phyloP scores from a whole-genome alignment of 2,797 vertebrate species.

The Acomys russatus region DNA sequence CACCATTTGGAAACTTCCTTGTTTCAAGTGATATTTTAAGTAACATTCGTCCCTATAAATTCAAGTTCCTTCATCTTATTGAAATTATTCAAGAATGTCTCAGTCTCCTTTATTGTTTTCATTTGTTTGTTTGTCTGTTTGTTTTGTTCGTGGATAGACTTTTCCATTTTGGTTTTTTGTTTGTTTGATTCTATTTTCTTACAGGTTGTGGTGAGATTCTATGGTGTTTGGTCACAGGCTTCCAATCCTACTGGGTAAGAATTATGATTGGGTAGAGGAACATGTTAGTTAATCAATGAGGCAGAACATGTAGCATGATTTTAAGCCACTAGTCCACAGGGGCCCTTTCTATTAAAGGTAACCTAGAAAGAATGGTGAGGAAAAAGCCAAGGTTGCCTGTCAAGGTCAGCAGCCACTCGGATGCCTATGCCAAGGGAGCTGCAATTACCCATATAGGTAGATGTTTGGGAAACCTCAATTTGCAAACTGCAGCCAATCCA shows the following conservation, averaged over 20 bases:
- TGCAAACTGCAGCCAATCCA: neutral
- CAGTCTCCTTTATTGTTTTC: neutral
- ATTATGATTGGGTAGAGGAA: constrained; percentile 93
- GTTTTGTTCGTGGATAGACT: neutral
- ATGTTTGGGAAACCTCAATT: too few relatives aligned
- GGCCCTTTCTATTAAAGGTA: too few relatives aligned
- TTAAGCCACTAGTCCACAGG: constrained; percentile 92
- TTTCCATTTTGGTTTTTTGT: neutral
- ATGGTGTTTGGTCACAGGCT: constrained; percentile 93
- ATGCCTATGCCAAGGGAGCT: neutral
- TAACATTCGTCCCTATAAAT: neutral
- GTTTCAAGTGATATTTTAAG: neutral
- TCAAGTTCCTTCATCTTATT: neutral
- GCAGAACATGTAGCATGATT: constrained; percentile 97
- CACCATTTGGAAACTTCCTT: neutral
- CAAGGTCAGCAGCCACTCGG: neutral
- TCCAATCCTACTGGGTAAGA: constrained; percentile 92
- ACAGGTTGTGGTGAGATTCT: constrained; percentile 95
- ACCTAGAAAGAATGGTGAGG: neutral
- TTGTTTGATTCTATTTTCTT: neutral
- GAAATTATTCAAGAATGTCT: neutral
- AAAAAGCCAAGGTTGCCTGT: too few relatives aligned
- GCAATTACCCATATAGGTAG: neutral
- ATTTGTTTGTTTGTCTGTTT: too few relatives aligned
- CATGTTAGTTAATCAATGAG: constrained; percentile 91